A percentile compares a stretch with the other conserved stretches of the same genome.
phyloP scores from a whole-genome alignment of 2,113 vertebrate genomes.

The Heloderma charlesbogerti region DNA sequence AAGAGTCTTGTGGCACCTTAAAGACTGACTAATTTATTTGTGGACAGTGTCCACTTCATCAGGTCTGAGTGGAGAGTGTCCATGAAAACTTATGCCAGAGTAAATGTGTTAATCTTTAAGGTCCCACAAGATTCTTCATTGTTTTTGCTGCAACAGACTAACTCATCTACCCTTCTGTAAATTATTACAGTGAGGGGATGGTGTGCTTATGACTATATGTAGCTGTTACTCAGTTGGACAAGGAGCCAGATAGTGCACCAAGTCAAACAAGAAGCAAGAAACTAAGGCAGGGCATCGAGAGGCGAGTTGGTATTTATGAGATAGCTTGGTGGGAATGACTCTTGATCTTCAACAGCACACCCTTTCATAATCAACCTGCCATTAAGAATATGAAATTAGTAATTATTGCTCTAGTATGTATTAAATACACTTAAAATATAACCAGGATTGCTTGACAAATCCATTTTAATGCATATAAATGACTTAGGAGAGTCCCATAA shows the following conservation, averaged over 20 bases:
- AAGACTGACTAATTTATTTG: no score
- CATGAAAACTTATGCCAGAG: no score
- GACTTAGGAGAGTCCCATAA: conserved; percentile 18
- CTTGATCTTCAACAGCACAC: neutral
- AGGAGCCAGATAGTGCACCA: neutral
- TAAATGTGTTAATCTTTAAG: no score
- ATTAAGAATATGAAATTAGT: neutral
- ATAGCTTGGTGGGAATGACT: neutral
- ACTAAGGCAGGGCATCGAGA: neutral
- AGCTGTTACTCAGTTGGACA: neutral
- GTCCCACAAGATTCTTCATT: no score
- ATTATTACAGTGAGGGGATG: neutral
- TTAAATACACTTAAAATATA: conserved; percentile 9
- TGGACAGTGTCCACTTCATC: no score
- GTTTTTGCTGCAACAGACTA: no score
- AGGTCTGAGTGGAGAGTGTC: no score
- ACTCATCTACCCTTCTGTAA: no score
- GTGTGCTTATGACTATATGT: neutral
- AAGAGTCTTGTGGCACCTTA: no score
- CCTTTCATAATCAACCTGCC: conserved; percentile 1
- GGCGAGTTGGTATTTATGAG: neutral
- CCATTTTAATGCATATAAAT: conserved; percentile 57
- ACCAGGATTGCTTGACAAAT: conserved; percentile 36
- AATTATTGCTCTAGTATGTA: neutral
- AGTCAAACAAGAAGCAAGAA: neutral